Evolutionary conservation across 2,113 vertebrate genomes (phyloP).

Genomic region (Girardinichthys multiradiatus): DNA sequence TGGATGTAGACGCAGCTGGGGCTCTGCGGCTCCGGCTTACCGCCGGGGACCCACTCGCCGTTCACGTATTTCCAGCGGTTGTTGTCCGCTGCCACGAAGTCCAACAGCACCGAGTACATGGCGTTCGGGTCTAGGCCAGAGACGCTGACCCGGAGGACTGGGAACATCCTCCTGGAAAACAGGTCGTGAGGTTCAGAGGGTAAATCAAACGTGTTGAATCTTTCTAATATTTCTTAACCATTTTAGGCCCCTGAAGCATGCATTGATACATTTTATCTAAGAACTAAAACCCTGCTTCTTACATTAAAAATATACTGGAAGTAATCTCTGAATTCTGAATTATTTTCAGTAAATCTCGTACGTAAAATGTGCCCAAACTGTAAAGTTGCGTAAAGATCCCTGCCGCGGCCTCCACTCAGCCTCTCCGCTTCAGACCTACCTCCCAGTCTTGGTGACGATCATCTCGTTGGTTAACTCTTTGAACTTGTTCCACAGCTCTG

Average conservation of each 20-base stretch:
- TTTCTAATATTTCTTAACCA: accelerated
- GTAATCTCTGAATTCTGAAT: background rate
- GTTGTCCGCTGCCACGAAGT: slow-evolving; percentile 84
- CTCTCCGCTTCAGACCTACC: slow-evolving; percentile 60
- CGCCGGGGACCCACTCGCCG: slow-evolving; percentile 84
- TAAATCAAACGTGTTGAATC: background rate
- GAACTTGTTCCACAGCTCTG: slow-evolving; percentile 83
- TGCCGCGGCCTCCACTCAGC: background rate
- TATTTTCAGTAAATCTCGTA: background rate
- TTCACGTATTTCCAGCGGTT: slow-evolving; percentile 87
- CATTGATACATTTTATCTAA: background rate
- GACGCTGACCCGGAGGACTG: slow-evolving; percentile 80
- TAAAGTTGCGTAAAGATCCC: slow-evolving; percentile 5
- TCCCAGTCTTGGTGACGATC: slow-evolving; percentile 85
- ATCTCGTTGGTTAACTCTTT: slow-evolving; percentile 86
- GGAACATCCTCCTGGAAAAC: slow-evolving; percentile 82
- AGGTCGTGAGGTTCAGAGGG: background rate
- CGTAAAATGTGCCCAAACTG: slow-evolving; percentile 12
- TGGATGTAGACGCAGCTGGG: slow-evolving; percentile 88
- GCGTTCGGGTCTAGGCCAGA: slow-evolving; percentile 83
- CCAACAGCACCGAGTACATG: slow-evolving; percentile 85
- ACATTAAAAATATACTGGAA: background rate
- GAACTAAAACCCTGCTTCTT: too few species aligned
- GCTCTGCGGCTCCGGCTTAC: slow-evolving; percentile 84
- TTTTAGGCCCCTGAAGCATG: background rate